Base-by-base conservation (phyloP, 2,888 invertebrate genomes). In the Catocala nupta region DNA sequence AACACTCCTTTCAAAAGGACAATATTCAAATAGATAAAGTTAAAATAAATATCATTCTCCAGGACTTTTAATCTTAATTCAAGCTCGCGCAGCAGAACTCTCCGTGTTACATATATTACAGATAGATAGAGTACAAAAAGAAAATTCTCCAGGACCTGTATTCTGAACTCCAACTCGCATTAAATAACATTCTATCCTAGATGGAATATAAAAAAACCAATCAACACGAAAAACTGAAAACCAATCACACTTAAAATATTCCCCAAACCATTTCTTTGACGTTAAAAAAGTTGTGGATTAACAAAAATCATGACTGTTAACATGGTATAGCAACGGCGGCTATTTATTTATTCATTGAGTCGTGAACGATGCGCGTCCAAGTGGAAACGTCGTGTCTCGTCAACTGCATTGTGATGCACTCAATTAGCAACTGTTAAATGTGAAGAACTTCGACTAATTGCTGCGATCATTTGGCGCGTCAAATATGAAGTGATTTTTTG, bases 301-400 rank as follows among this genome's bases (percentile, higher is more conserved):
- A 68, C 65, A 70, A 69, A 77, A 76, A 77, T 70, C 59, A 51
- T 36, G 67, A 75, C 64, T 61, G 64, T 66, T 70, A 73, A 71
- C 69, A 78, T 55, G 70, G 76, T 77, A 76, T 81, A 78, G 70
- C 62, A 68, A 75, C 79, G 75, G 79, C 80, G 84, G 90, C 87
- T 88, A 91, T 91, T 91, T 90, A 90, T 90, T 89, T 87, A 91
- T 91, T 90, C 90, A 90, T 78, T 86, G 88, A 83, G 77, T 84
- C 85, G 88, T 81, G 82, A 89, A 86, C 80, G 81, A 77, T 73
- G 80, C 73, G 83, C 88, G 84, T 79, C 82, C 81, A 80, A 85
- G 87, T 88, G 88, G 86, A 88, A 90, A 78, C 71, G 77, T 80
- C 81, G 82, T 83, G 84, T 86, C 86, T 83, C 81, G 77, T 74